Evolutionary conservation across 2,113 vertebrate species (phyloP).

Genomic region (Carassius carassius): DNA sequence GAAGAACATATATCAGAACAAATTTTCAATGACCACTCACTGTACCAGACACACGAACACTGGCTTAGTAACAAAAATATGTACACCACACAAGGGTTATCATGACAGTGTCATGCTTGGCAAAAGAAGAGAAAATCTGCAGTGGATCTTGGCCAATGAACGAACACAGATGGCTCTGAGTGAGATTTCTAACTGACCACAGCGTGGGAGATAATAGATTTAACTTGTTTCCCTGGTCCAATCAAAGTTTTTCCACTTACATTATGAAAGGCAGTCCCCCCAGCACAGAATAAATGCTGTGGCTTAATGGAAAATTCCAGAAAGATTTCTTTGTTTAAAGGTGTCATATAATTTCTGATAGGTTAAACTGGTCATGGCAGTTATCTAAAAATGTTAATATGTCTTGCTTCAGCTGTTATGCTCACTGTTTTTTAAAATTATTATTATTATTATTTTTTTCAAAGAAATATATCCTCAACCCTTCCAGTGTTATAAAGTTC

Average conservation of each 20-base stretch:
- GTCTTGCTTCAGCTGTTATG: neutral
- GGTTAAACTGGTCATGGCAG: neutral
- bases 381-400: neutral
- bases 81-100: neutral
- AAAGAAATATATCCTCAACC: neutral
- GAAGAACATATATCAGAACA: too few species aligned
- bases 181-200: slow-evolving; percentile 55
- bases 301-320: neutral
- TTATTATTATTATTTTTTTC: neutral
- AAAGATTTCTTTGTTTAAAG: neutral
- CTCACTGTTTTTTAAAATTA: neutral
- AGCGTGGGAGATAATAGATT: slow-evolving; percentile 66
- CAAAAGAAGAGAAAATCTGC: neutral
- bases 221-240: slow-evolving; percentile 65
- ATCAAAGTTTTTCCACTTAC: neutral
- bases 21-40: too few species aligned
- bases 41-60: too few species aligned
- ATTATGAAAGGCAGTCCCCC: neutral
- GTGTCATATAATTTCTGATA: neutral
- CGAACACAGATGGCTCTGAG: slow-evolving; percentile 32
- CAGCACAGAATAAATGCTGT: neutral
- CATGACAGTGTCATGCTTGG: neutral
- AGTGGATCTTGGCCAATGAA: neutral
- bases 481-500: too few species aligned
- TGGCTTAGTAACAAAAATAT: too few species aligned